Evolutionary conservation across 2,888 invertebrate species (phyloP), one percentile per base, ranked within the genome.

Genomic region (Zeuzera pyrina): DNA sequence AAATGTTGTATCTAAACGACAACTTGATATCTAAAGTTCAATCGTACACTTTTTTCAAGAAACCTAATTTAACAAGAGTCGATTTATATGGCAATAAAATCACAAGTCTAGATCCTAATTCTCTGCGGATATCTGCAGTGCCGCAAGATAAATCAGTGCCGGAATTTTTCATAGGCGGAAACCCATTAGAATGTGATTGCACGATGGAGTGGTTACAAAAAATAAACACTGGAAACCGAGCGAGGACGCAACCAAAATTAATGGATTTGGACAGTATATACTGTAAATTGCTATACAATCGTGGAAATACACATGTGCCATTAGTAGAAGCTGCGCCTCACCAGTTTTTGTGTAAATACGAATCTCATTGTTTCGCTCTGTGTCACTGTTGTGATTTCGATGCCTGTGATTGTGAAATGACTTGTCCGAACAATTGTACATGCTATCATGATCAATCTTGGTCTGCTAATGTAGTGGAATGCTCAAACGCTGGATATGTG

Each of bases 341-440:
- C 56, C 92, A 93, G 70, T 94, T 94, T 72, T 83, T 94, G 46
- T 94, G 94, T 72, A 90, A 91, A 62, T 94, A 94, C 65, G 89
- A 91, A 41, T 88, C 90, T 41, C 92, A 94, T 58, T 95, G 95
- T 69, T 93, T 93, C 64, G 91, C 93, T 3, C 73, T 92, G 41
- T 95, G 95, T 62, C 92, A 93, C 58, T 95, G 95, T 60, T 95
- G 95, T 69, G 94, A 94, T 66, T 95, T 93, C 62, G 94, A 94
- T 57, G 93, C 93, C 19, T 95, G 95, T 66, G 95, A 95, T 72
- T 95, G 95, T 78, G 92, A 95, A 85, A 94, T 94, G 91, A 93
- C 92, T 30, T 95, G 95, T 57, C 95, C 95, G 13, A 86, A 86
- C 34, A 92, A 92, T 60, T 95, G 95, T 73, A 91, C 91, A 33